Percentiles rank a stretch among this genome's conserved stretches.
Evolutionary conservation across 2,797 vertebrate genomes (phyloP).

Genomic region (Oreochromis grahami): DNA sequence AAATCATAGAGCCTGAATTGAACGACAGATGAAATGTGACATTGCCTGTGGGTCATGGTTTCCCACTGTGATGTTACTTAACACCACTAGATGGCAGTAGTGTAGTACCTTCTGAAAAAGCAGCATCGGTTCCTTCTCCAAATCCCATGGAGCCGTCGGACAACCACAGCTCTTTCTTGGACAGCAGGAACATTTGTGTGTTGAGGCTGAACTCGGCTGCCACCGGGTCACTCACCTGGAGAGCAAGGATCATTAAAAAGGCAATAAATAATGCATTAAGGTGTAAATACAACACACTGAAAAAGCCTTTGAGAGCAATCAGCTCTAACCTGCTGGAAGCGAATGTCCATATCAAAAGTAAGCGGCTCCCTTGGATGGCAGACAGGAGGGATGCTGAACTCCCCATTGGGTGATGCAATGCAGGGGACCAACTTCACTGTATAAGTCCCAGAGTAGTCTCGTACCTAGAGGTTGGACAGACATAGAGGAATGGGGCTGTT

Average conservation of each 20-base stretch:
- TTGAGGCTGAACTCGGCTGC: conserved; percentile 86
- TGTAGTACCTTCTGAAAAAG: conserved; percentile 80
- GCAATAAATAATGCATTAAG: background rate
- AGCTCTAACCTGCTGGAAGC: conserved; percentile 83
- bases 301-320: background rate
- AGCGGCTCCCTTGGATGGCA: conserved; percentile 82
- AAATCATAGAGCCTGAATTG: conserved; percentile 74
- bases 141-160: conserved; percentile 86
- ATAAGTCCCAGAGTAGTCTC: conserved; percentile 86
- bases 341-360: conserved; percentile 84
- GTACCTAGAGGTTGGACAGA: conserved; percentile 64
- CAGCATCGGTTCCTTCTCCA: conserved; percentile 79
- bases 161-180: conserved; percentile 83
- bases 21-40: background rate
- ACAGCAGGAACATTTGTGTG: conserved; percentile 85
- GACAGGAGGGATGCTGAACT: conserved; percentile 79
- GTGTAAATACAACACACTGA: background rate
- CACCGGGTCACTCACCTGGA: conserved; percentile 83
- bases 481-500: background rate
- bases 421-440: conserved; percentile 82
- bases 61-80: background rate
- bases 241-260: background rate
- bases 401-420: conserved; percentile 78
- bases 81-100: conserved; percentile 35
- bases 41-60: background rate